These are phyloP conservation scores for Puma concolor DNA, from an alignment of 2,113 vertebrate genomes.

Conservation along the genomic window DNA sequence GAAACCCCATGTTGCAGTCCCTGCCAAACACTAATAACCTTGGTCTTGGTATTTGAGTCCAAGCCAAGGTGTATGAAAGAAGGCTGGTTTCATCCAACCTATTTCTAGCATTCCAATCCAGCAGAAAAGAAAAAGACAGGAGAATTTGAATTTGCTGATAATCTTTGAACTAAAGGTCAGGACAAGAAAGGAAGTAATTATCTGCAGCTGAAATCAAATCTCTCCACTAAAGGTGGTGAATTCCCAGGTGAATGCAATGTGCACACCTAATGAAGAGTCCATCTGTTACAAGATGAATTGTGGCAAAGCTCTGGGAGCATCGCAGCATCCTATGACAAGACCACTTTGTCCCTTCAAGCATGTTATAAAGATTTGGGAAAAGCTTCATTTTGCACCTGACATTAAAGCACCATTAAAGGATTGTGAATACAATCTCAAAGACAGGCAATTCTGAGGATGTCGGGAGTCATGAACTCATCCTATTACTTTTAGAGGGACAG, in stretches of 20 bases:
- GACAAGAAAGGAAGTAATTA: slow-evolving; percentile 76
- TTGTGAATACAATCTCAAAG: slow-evolving; percentile 36
- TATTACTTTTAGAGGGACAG: slow-evolving; percentile 8
- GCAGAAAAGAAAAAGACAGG: neutral
- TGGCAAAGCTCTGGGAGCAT: slow-evolving; percentile 39
- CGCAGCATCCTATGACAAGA: slow-evolving; percentile 19
- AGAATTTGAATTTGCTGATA: slow-evolving; percentile 57
- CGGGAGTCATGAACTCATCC: slow-evolving; percentile 50
- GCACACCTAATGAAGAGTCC: slow-evolving; percentile 66
- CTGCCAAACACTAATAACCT: neutral
- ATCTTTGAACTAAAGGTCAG: slow-evolving; percentile 58
- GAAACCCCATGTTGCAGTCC: neutral
- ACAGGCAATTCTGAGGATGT: slow-evolving; percentile 50
- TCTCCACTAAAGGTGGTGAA: slow-evolving; percentile 43
- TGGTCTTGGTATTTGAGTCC: slow-evolving; percentile 3
- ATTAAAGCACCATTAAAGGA: slow-evolving; percentile 69
- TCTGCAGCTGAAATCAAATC: slow-evolving; percentile 66
- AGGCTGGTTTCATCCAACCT: neutral
- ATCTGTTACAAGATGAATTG: slow-evolving; percentile 35
- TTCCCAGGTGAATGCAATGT: slow-evolving; percentile 10
- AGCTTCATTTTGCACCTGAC: slow-evolving; percentile 43
- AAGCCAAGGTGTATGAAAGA: slow-evolving; percentile 44
- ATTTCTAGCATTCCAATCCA: neutral
- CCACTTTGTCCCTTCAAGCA: slow-evolving; percentile 67
- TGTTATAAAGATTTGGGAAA: slow-evolving; percentile 57